Base-by-base conservation (phyloP, 1,140 invertebrate genomes). In the Agrypnia vestita region DNA sequence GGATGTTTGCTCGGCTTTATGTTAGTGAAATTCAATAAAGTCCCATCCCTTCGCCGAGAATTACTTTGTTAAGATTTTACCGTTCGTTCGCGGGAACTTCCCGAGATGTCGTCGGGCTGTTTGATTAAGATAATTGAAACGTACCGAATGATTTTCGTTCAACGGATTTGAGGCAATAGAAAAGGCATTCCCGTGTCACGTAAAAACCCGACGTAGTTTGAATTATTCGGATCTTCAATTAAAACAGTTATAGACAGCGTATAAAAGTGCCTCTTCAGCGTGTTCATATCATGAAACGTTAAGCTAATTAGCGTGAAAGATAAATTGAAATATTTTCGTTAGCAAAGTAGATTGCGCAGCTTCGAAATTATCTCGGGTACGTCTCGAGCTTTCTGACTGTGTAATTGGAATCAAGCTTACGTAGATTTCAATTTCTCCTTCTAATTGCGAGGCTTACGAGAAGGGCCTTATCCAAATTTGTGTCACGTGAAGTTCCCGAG, bases 401-500 rank as follows among this genome's bases (percentile, higher is more conserved):
- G 35, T 71, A 71, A 71, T 71, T 15, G 67, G 46, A 71, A 47
- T 47, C 43, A 3, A 49, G 67, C 43, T 71, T 17, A 49, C 6
- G 64, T 46, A 69, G 64, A 69, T 69, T 69, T 69, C 64, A 69
- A 69, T 69, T 69, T 46, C 35, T 47, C 43, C 64, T 69, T 69
- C 25, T 69, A 69, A 69, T 69, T 69, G 64, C 64, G 67, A 47
- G 47, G 67, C 67, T 71, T 61, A 61, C 19, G 10, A 12, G 13
- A 19, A 21, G 56, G 17, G 56, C n/a, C 19, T 61, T 49, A 46
- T 49, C 67, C 43, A 47, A 71, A 71, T 69, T 71, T n/a, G 43
- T 46, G 67, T 46, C 44, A 71, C 44, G 67, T 47, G 67, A 71
- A 71, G 67, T 76, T 64, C 17, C n/a, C 19, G 13, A 13, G 59